phyloP scores from a whole-genome alignment of 2,888 invertebrate genomes.

The Pelosia muscerda region DNA sequence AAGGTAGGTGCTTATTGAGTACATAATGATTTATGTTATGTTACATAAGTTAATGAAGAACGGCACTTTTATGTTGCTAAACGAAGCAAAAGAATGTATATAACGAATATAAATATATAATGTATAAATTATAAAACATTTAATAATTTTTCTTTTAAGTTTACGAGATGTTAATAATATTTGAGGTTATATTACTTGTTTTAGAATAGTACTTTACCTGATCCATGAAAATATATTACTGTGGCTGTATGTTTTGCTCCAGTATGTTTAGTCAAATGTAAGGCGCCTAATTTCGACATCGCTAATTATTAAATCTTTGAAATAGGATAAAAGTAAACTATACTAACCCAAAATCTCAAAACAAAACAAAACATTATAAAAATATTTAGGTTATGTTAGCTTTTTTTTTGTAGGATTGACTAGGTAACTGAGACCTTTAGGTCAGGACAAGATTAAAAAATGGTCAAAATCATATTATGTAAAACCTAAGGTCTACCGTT shows the following conservation, averaged over 20 bases:
- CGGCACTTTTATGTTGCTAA: neutral
- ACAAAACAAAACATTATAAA: neutral
- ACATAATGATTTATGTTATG: neutral
- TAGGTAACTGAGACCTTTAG: too few species aligned
- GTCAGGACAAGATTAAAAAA: too few species aligned
- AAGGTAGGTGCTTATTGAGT: too few species aligned
- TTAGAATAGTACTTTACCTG: slow-evolving; percentile 78
- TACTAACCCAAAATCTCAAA: neutral
- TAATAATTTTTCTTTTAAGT: too few species aligned
- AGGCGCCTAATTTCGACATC: slow-evolving; percentile 66
- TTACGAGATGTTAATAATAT: too few species aligned
- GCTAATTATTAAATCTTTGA: neutral
- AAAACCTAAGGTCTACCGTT: too few species aligned
- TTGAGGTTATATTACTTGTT: neutral
- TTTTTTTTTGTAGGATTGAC: too few species aligned
- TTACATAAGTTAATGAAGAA: neutral
- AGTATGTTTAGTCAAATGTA: slow-evolving; percentile 78
- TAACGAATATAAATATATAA: too few species aligned
- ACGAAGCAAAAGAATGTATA: neutral
- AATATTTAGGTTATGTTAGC: too few species aligned
- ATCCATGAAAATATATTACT: slow-evolving; percentile 90
- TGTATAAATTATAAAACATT: neutral
- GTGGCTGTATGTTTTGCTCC: slow-evolving; percentile 86
- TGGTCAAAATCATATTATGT: too few species aligned
- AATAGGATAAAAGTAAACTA: neutral